A percentile compares a stretch with the other conserved stretches of the same genome.
Evolutionary conservation across 2,113 vertebrate genomes (phyloP).

Genomic region (Pongo abelii): DNA sequence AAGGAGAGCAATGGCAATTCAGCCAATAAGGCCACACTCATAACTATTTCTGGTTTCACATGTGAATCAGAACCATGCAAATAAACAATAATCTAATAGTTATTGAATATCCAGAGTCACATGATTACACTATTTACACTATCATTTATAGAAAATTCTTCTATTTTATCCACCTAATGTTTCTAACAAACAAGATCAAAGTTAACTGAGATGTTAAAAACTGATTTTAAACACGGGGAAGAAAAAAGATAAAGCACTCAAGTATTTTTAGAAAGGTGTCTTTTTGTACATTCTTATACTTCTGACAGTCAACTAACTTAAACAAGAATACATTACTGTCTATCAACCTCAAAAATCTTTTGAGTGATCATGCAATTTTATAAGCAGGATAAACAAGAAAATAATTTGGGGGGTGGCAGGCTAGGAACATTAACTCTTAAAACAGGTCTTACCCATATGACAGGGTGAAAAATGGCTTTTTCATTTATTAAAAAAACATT

Average conservation of each 20-base stretch:
- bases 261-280: background rate
- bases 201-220: conserved; percentile 22
- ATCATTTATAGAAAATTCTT: background rate
- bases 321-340: conserved; percentile 5
- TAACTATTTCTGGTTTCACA: conserved; percentile 9
- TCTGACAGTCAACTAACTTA: conserved; percentile 25
- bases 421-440: conserved; percentile 17
- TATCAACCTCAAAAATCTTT: conserved; percentile 30
- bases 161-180: background rate
- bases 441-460: conserved; percentile 14
- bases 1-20: background rate
- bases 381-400: conserved; percentile 16
- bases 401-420: background rate
- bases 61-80: conserved; percentile 18
- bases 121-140: background rate
- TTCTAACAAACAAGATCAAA: conserved; percentile 36
- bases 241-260: background rate
- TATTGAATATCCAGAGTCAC: conserved; percentile 22
- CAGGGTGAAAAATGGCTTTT: background rate
- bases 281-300: conserved; percentile 15
- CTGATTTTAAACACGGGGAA: conserved; percentile 7
- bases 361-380: background rate
- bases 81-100: conserved; percentile 26
- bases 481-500: background rate
- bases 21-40: background rate